Evolutionary conservation across 2,797 vertebrate genomes (phyloP).

Genomic region (Ambastaia sidthimunki): DNA sequence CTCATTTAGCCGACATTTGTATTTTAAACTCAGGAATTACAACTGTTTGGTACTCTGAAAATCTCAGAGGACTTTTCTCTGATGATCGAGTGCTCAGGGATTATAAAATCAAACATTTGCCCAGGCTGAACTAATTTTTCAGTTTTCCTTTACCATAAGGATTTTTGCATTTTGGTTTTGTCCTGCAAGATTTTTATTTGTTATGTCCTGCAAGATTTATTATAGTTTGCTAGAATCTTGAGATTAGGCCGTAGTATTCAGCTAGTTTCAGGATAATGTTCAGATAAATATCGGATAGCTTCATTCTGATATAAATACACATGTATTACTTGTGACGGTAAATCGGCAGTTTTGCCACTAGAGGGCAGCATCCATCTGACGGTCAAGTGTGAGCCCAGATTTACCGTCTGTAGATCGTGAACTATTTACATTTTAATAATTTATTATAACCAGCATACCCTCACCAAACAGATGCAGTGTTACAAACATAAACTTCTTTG

Average conservation of each 20-base stretch:
- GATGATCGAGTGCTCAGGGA: background rate
- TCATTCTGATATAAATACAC: background rate
- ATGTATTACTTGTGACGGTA: background rate
- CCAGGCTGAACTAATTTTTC: background rate
- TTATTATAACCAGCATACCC: background rate
- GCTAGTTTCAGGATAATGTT: too few relatives aligned
- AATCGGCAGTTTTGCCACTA: slow-evolving; percentile 46
- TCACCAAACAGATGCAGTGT: background rate
- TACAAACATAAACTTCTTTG: background rate
- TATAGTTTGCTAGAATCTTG: background rate
- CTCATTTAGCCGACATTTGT: background rate
- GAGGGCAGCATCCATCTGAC: slow-evolving; percentile 54
- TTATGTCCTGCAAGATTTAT: background rate
- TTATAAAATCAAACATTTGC: background rate
- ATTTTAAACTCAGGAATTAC: background rate
- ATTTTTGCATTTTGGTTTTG: background rate
- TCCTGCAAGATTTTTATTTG: background rate
- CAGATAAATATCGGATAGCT: too few relatives aligned
- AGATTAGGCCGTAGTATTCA: background rate
- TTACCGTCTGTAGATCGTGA: background rate
- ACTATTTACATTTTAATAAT: background rate
- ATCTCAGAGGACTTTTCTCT: background rate
- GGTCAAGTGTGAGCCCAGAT: background rate
- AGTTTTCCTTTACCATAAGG: background rate
- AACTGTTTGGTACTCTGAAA: background rate